Percentiles rank a stretch among this genome's conserved stretches.
phyloP scores from a whole-genome alignment of 2,113 vertebrate genomes.

The Maccullochella peelii region DNA sequence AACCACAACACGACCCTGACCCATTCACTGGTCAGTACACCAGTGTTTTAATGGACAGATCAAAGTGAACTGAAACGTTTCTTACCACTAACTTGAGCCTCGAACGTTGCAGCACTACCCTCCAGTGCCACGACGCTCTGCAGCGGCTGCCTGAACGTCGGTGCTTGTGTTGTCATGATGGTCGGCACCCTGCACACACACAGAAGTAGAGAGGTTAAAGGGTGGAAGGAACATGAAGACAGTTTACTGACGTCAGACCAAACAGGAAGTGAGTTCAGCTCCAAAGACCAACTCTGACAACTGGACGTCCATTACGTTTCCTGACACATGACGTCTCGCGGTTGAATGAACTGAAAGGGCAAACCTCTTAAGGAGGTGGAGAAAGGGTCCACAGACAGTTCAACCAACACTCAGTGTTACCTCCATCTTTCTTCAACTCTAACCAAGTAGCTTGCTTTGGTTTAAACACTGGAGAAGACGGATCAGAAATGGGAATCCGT shows the following conservation, averaged over 20 bases:
- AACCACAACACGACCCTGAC: no score
- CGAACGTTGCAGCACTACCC: conserved; percentile 99
- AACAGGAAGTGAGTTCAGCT: background rate
- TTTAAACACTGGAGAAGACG: background rate
- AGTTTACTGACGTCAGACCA: background rate
- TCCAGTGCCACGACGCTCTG: conserved; percentile 99
- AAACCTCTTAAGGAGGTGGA: no score
- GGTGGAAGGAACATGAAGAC: background rate
- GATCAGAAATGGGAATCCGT: background rate
- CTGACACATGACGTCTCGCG: no score
- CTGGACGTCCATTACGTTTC: no score
- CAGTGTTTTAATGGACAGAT: no score
- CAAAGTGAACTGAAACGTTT: no score
- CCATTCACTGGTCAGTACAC: no score
- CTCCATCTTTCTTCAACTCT: no score
- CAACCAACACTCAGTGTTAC: no score
- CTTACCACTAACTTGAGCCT: conserved; percentile 99
- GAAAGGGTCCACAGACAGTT: no score
- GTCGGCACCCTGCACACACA: conserved; percentile 89
- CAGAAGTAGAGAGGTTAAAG: background rate
- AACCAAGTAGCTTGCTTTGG: no score
- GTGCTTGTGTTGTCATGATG: conserved; percentile 94
- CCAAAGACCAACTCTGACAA: background rate
- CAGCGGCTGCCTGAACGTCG: conserved; percentile 95
- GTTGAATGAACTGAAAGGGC: no score